These are phyloP conservation scores for Euspilapteryx auroguttella DNA, from an alignment of 2,888 invertebrate genomes.

Conservation along the genomic window DNA sequence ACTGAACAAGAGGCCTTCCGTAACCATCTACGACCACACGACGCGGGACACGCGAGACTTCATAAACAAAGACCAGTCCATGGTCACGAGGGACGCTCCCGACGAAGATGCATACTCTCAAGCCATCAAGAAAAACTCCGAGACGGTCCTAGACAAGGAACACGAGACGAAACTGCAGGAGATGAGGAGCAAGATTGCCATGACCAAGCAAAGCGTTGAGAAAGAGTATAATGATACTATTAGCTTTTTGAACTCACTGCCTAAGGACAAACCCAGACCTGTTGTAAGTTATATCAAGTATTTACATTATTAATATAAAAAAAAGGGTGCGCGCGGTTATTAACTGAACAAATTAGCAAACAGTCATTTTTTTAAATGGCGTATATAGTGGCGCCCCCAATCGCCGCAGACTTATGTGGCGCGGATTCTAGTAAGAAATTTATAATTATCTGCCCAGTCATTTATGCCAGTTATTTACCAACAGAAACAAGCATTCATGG, in stretches of 20 bases:
- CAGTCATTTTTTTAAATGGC: conserved; percentile 2
- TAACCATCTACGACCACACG: conserved; percentile 36
- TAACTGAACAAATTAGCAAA: too few species aligned
- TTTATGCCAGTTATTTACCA: conserved; percentile 8
- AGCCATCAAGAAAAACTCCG: conserved; percentile 25
- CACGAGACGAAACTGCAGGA: conserved; percentile 17
- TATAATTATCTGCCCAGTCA: not conserved
- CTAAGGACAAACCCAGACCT: conserved; percentile 26
- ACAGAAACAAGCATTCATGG: conserved; percentile 35
- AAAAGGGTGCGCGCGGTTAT: too few species aligned
- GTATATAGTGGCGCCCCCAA: too few species aligned
- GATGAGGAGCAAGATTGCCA: conserved; percentile 31
- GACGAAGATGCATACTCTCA: conserved; percentile 41
- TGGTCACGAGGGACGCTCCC: conserved; percentile 16
- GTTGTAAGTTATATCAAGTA: conserved; percentile 35
- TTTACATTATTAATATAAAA: conserved; percentile 1
- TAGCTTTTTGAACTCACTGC: conserved; percentile 34
- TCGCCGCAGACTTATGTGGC: too few species aligned
- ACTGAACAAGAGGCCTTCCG: conserved; percentile 19
- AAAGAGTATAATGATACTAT: conserved; percentile 47
- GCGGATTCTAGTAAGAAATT: too few species aligned
- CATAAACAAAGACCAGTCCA: not conserved
- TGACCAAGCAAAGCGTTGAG: conserved; percentile 68
- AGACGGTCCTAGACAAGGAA: conserved; percentile 10
- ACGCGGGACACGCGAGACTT: conserved; percentile 21